Percentiles rank a stretch among this genome's conserved stretches.
Evolutionary conservation across 2,113 vertebrate genomes (phyloP).

Genomic region (Pavo muticus): DNA sequence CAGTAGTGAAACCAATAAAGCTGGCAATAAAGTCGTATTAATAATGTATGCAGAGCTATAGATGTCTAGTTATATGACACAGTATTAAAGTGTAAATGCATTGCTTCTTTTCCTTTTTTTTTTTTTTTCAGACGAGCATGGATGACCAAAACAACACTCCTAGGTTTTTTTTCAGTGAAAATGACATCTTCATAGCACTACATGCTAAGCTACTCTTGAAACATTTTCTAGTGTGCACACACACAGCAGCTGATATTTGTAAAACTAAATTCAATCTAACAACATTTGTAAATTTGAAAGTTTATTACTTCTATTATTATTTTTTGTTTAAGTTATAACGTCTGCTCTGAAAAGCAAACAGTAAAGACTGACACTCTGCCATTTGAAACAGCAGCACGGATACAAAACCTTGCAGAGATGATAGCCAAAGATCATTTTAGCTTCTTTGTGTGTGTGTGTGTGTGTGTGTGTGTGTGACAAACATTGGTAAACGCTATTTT

Average conservation of each 20-base stretch:
- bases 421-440: not conserved
- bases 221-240: not conserved
- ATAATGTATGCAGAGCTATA: slow-evolving; percentile 79
- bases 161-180: slow-evolving; percentile 17
- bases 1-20: slow-evolving; percentile 79
- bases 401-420: not conserved
- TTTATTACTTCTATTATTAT: not conserved
- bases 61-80: slow-evolving; percentile 76
- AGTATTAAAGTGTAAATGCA: slow-evolving; percentile 61
- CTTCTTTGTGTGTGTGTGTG: not conserved
- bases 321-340: not conserved
- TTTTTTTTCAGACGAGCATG: slow-evolving; percentile 25
- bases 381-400: not conserved
- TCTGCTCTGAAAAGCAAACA: not conserved
- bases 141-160: slow-evolving; percentile 56
- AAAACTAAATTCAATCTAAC: not conserved
- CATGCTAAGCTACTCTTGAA: not conserved
- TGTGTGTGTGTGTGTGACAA: not conserved
- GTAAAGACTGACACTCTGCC: not conserved
- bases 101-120: slow-evolving; percentile 10
- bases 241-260: not conserved
- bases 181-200: not conserved
- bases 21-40: slow-evolving; percentile 78
- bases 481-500: not conserved
- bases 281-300: not conserved